Base-by-base conservation (phyloP, 1,140 invertebrate species). In the Arion vulgaris region DNA sequence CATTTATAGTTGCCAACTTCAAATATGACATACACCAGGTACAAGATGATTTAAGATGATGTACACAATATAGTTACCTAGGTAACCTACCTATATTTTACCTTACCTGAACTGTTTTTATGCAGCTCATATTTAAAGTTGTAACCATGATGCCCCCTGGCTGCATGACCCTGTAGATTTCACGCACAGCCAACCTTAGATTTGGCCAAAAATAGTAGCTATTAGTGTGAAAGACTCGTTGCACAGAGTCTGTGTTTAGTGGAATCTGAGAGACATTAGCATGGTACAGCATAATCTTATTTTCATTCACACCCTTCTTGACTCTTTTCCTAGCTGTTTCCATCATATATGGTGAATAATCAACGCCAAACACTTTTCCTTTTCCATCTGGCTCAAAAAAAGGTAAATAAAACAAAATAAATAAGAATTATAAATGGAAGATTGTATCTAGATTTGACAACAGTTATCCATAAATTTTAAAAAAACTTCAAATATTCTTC, bases 131-230 rank as follows among this genome's bases (percentile, higher is more conserved):
- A 49, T 77, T 83, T 1, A 89, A 39, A 7, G 83, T 80, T 26
- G 88, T 87, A 4, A 90, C 83, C 87, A 90, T 89, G 9, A 81
- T 32, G n/a, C 83, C 75, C n/a, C 84, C 83, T n/a, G 86, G 86
- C 73, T 87, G 87, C 86, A 90, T 87, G 1, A 90, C 86, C 17
- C 89, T 76, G 49, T 85, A 80, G n/a, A 90, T 71, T 80, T 90
- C 88, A 38, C 79, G n/a, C 39, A 83, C 68, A 11, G 68, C 83
- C 1, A 39, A 17, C 19, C 71, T 34, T 72, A 86, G 53, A 45
- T 82, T 81, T n/a, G 83, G 83, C 89, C 89, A 90, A 71, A 90
- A 90, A 76, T 89, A 88, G 84, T 86, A 90, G 73, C 84, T 86
- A 72, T 90, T 89, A n/a, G 78, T 83, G 74, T 90, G 89, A 53